Conservation (phyloP, 2,888 invertebrate genomes). For the Minunthozetes semirufus region DNA sequence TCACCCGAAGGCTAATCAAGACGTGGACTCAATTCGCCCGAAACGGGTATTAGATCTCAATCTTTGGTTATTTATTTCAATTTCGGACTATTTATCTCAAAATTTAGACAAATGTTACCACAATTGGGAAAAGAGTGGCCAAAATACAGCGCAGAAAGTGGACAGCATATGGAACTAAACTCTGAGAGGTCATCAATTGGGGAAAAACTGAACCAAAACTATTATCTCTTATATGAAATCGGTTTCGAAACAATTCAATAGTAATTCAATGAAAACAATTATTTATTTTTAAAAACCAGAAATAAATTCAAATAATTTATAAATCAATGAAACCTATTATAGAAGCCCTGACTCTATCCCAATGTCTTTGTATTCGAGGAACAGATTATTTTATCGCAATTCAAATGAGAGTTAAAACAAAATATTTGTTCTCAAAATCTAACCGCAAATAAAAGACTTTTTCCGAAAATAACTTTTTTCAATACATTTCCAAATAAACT, state of each 20-base stretch:
- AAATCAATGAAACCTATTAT: too few relatives aligned
- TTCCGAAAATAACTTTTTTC: too few relatives aligned
- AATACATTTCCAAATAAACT: too few relatives aligned
- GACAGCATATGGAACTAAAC: background rate
- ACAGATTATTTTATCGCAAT: too few relatives aligned
- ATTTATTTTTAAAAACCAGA: too few relatives aligned
- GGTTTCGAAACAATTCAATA: background rate
- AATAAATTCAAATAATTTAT: too few relatives aligned
- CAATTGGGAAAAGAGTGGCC: background rate
- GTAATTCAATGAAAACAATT: too few relatives aligned
- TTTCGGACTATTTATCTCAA: background rate
- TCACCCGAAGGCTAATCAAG: constrained; percentile 28
- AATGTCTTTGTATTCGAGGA: too few relatives aligned
- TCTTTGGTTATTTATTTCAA: background rate
- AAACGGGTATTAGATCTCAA: constrained; percentile 33
- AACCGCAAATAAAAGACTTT: too few relatives aligned
- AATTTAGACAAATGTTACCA: background rate
- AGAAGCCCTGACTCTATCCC: too few relatives aligned
- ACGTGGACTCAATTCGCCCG: constrained; percentile 31
- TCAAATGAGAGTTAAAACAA: too few relatives aligned
- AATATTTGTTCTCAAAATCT: too few relatives aligned
- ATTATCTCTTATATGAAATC: background rate
- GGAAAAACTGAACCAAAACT: background rate
- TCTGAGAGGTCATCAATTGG: background rate
- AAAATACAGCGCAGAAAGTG: background rate